These are phyloP conservation scores for Silvanus unidentatus DNA, from an alignment of 2,888 invertebrate species.

Conservation along the genomic window DNA sequence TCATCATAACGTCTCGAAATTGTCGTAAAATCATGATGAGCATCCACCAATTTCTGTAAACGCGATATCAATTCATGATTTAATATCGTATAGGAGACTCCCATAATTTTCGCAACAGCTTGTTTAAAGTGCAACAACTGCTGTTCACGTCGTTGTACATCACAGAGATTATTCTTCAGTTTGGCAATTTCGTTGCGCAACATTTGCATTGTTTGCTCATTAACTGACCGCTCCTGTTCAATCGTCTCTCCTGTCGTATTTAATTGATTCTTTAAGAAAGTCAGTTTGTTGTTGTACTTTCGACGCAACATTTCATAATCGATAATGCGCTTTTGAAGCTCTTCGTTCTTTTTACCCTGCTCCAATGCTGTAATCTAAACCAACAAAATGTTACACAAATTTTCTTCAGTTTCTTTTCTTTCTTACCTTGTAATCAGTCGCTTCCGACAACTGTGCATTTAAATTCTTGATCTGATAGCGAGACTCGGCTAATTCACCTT, in stretches of 20 bases:
- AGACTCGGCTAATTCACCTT: conserved; percentile 74
- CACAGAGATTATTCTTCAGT: conserved; percentile 67
- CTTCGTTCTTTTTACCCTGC: conserved; percentile 76
- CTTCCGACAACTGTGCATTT: conserved; percentile 78
- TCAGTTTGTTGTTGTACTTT: conserved; percentile 67
- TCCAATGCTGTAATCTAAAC: conserved; percentile 73
- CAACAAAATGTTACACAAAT: background rate
- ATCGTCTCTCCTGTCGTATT: conserved; percentile 60
- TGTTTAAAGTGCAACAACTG: conserved; percentile 70
- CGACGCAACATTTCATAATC: conserved; percentile 75
- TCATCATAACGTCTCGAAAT: conserved; percentile 71
- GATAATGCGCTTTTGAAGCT: conserved; percentile 71
- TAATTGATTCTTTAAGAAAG: conserved; percentile 67
- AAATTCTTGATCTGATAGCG: conserved; percentile 75
- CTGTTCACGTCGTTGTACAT: conserved; percentile 69
- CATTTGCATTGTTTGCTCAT: conserved; percentile 64
- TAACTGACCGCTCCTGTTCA: conserved; percentile 63
- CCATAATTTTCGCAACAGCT: conserved; percentile 53
- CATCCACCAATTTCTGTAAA: conserved; percentile 76
- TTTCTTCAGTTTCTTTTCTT: too few species aligned
- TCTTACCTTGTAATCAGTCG: conserved; percentile 76
- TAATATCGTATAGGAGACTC: conserved; percentile 51
- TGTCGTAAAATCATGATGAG: conserved; percentile 80
- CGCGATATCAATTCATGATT: conserved; percentile 58
- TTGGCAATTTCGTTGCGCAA: conserved; percentile 71